Percentiles rank a stretch among this genome's conserved stretches.
Evolutionary conservation across 2,888 invertebrate species (phyloP).

Genomic region (Drosophila nigricruria): DNA sequence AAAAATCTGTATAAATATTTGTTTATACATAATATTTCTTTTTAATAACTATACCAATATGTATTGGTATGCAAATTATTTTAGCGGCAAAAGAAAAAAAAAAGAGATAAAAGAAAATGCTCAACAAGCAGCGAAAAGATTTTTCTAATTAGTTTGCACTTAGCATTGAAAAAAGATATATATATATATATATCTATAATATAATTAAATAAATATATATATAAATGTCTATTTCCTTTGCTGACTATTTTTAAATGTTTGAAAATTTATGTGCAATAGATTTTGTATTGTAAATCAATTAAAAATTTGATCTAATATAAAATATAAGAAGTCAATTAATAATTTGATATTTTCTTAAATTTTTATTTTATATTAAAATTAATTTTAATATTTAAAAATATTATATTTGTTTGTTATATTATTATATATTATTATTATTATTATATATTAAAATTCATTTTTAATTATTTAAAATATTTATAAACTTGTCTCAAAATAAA

Average conservation of each 20-base stretch:
- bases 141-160: slow-evolving; percentile 17
- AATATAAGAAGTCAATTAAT: neutral
- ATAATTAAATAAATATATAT: neutral
- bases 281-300: neutral
- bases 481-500: neutral
- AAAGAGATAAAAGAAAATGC: slow-evolving; percentile 14
- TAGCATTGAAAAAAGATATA: slow-evolving; percentile 8
- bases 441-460: too few species aligned
- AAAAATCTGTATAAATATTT: slow-evolving; percentile 6
- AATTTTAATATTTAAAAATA: neutral
- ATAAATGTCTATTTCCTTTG: neutral
- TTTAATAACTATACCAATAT: slow-evolving; percentile 59
- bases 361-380: neutral
- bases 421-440: neutral
- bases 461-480: too few species aligned
- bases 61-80: slow-evolving; percentile 11
- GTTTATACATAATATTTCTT: slow-evolving; percentile 29
- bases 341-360: neutral
- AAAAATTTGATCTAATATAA: neutral
- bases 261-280: too few species aligned
- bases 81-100: slow-evolving; percentile 11
- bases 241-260: neutral
- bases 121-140: slow-evolving; percentile 15
- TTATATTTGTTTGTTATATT: neutral
- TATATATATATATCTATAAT: neutral